Evolutionary conservation across 1,140 invertebrate genomes (phyloP).

Genomic region (Penaeus japonicus): DNA sequence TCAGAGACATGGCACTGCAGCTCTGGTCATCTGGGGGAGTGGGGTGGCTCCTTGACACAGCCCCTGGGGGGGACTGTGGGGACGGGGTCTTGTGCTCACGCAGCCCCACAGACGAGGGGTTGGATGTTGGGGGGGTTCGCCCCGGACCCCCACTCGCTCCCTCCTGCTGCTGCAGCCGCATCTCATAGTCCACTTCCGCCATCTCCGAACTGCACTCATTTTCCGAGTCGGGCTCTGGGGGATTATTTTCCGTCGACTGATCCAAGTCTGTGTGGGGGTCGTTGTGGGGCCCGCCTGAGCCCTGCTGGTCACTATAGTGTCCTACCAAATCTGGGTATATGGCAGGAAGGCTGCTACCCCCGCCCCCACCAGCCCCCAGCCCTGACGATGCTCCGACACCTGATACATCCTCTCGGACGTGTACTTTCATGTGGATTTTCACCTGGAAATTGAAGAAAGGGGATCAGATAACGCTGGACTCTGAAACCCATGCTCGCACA

Average conservation of each 20-base stretch:
- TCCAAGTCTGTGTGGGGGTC: conserved; percentile 53
- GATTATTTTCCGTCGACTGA: conserved; percentile 48
- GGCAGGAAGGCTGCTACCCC: conserved; percentile 42
- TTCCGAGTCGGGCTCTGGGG: conserved; percentile 57
- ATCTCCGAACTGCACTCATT: conserved; percentile 58
- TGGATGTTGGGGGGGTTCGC: conserved; percentile 43
- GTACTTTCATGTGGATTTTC: conserved; percentile 60
- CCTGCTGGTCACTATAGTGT: conserved; percentile 46
- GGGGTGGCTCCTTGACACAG: conserved; percentile 37
- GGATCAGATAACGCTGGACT: not conserved
- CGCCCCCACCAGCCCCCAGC: conserved; percentile 52
- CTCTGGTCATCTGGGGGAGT: conserved; percentile 50
- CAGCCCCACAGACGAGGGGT: conserved; percentile 39
- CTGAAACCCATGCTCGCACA: not conserved
- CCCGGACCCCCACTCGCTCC: conserved; percentile 34
- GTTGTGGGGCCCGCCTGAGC: conserved; percentile 35
- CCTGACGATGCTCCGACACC: conserved; percentile 49
- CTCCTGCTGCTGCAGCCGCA: conserved; percentile 35
- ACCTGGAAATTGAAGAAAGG: conserved; percentile 39
- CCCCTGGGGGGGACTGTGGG: conserved; percentile 40
- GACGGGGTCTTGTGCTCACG: conserved; percentile 56
- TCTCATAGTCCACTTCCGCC: conserved; percentile 47
- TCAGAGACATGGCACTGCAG: conserved; percentile 56
- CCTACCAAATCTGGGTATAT: conserved; percentile 48
- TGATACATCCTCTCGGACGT: conserved; percentile 55